These are phyloP conservation scores for Chrysochloris asiatica DNA, from an alignment of 2,113 vertebrate genomes.

Conservation along the genomic window DNA sequence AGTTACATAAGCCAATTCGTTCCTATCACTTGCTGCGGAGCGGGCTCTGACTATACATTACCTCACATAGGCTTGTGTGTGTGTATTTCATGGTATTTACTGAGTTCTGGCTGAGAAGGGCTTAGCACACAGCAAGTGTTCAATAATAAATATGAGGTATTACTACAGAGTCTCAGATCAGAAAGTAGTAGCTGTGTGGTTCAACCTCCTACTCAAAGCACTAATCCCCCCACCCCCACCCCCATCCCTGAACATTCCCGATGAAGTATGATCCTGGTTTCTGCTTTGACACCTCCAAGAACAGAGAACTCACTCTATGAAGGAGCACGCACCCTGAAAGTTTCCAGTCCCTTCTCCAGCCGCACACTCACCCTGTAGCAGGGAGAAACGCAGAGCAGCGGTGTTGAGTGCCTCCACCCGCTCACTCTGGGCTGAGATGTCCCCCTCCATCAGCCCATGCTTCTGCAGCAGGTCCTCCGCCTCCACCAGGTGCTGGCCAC, in stretches of 20 bases:
- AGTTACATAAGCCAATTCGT: neutral
- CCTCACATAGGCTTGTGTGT: neutral
- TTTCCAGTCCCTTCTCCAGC: fast-evolving
- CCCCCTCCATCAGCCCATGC: constrained; percentile 92
- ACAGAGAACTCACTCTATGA: neutral
- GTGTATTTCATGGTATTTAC: neutral
- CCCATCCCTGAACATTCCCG: neutral
- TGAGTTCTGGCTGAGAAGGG: neutral
- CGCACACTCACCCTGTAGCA: constrained; percentile 87
- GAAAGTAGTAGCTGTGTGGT: neutral
- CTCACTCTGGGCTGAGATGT: constrained; percentile 92
- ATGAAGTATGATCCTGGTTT: neutral
- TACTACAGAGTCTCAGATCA: constrained; percentile 10
- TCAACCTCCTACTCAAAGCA: neutral
- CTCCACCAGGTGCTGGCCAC: constrained; percentile 95
- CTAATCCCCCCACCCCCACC: neutral
- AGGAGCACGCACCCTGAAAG: neutral
- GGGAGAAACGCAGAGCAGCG: constrained; percentile 91
- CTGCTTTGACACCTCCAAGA: neutral
- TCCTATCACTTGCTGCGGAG: neutral
- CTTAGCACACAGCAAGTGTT: neutral
- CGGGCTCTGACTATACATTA: neutral
- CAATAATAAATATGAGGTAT: neutral
- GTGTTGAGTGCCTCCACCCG: constrained; percentile 91
- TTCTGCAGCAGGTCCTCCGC: constrained; percentile 97